These are phyloP conservation scores for Helogale parvula DNA, from an alignment of 2,113 vertebrate species.

Conservation along the genomic window DNA sequence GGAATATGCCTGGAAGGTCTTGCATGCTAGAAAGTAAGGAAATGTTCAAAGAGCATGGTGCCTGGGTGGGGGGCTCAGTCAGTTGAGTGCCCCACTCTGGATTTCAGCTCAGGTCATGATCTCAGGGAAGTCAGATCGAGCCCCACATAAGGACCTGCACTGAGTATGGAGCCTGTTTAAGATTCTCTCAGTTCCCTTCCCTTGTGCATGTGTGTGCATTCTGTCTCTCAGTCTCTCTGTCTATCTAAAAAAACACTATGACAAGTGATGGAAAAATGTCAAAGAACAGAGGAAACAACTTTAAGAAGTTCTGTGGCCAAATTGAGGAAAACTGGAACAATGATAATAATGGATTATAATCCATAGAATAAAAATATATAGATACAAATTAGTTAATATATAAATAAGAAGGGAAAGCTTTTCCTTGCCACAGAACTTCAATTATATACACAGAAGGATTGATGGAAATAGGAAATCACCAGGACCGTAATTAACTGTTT, in stretches of 20 bases:
- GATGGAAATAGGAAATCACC: neutral
- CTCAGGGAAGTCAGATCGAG: too few relatives aligned
- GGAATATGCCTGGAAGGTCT: neutral
- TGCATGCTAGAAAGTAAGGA: neutral
- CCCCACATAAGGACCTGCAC: too few relatives aligned
- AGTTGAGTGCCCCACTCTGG: too few relatives aligned
- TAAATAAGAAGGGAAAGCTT: neutral
- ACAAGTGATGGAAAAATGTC: neutral
- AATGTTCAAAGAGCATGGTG: neutral
- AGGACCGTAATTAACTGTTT: neutral
- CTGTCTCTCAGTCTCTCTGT: too few relatives aligned
- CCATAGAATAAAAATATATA: neutral
- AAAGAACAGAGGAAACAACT: neutral
- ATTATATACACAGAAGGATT: neutral
- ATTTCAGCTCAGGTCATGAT: too few relatives aligned
- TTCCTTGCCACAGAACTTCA: neutral
- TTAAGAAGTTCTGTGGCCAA: neutral
- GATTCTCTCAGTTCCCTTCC: too few relatives aligned
- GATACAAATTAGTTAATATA: neutral
- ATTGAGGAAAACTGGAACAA: neutral
- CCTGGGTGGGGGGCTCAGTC: too few relatives aligned
- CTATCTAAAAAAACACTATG: too few relatives aligned
- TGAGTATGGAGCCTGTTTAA: too few relatives aligned
- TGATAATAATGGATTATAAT: neutral
- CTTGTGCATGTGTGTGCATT: too few relatives aligned